These are phyloP conservation scores for Pterophyllum scalare DNA, from an alignment of 2,113 vertebrate genomes.

Conservation along the genomic window DNA sequence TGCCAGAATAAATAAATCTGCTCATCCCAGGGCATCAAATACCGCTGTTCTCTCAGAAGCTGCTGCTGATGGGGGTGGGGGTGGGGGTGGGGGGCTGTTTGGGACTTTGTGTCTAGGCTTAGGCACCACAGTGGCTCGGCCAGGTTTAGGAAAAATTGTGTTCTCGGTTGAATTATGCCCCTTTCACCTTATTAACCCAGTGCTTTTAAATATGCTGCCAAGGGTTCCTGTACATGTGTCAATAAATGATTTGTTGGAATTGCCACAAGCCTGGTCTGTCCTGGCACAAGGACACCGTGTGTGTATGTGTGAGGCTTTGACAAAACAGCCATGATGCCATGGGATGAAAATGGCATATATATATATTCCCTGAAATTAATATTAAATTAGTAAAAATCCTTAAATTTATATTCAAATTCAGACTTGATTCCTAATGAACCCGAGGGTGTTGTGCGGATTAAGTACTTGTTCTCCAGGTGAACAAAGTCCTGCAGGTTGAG, in stretches of 20 bases:
- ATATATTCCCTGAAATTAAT: neutral
- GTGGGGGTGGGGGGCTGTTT: neutral
- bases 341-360: no score
- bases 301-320: no score
- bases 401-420: accelerated
- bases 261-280: no score
- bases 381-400: accelerated
- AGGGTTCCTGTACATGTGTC: accelerated
- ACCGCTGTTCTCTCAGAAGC: neutral
- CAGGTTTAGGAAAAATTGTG: neutral
- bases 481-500: constrained; percentile 96
- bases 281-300: no score
- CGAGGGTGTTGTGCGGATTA: accelerated
- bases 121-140: no score
- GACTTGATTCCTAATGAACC: neutral
- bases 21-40: neutral
- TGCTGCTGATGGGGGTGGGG: neutral
- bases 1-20: neutral
- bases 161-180: neutral
- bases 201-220: neutral
- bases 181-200: neutral
- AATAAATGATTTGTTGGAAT: neutral
- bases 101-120: neutral
- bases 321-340: neutral
- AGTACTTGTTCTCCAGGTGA: constrained; percentile 94